These are phyloP conservation scores for Ceratina calcarata DNA, from an alignment of 1,140 invertebrate genomes.

Conservation along the genomic window DNA sequence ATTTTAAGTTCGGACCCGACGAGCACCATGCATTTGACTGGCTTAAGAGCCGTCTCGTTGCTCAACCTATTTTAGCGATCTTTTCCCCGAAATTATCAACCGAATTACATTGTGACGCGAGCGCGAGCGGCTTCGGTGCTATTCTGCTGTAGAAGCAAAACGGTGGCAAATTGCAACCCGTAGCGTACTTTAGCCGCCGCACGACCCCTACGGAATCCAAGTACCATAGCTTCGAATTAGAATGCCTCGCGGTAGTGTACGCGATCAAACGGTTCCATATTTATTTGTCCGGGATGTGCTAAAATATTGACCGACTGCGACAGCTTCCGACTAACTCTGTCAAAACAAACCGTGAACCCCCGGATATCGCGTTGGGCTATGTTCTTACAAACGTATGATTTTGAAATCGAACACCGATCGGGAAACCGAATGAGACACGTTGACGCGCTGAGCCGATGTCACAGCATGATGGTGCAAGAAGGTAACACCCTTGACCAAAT, in stretches of 20 bases:
- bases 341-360: conserved; percentile 62
- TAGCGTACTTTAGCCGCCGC: too few species aligned
- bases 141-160: conserved; percentile 19
- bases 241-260: conserved; percentile 70
- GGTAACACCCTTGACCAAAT: too few species aligned
- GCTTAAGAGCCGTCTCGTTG: too few species aligned
- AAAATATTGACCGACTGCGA: conserved; percentile 69
- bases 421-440: conserved; percentile 69
- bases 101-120: conserved; percentile 17
- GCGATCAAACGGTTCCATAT: conserved; percentile 60
- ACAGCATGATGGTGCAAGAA: background rate
- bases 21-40: background rate
- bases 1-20: background rate
- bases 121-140: background rate
- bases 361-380: conserved; percentile 71
- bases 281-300: conserved; percentile 67
- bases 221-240: conserved; percentile 65
- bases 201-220: background rate
- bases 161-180: background rate
- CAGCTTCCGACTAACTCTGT: conserved; percentile 63
- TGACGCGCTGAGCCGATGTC: conserved; percentile 64
- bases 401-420: conserved; percentile 66
- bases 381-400: conserved; percentile 68
- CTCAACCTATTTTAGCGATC: too few species aligned
- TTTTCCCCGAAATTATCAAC: background rate